Conservation (phyloP, 1,140 invertebrate genomes). For the Chionoecetes opilio region DNA sequence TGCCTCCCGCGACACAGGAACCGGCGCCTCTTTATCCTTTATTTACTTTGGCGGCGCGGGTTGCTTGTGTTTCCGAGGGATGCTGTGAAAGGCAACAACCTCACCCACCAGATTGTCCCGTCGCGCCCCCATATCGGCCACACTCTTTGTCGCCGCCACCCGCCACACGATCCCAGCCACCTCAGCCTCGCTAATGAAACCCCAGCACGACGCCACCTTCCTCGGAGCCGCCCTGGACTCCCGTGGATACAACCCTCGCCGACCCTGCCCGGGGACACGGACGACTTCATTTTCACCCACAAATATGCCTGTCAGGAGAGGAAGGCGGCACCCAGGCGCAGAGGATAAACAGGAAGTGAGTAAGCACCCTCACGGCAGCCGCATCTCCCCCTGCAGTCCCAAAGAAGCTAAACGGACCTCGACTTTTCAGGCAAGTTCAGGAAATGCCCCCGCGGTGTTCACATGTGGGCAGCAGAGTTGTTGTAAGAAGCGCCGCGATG, state of each 20-base stretch:
- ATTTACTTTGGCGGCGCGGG: not conserved
- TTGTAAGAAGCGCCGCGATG: not conserved
- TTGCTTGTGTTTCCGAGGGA: not conserved
- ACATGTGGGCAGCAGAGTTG: not conserved
- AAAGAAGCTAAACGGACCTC: not conserved
- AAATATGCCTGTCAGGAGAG: not conserved
- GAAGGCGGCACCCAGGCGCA: not conserved
- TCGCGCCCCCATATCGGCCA: not conserved
- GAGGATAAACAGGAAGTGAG: slow-evolving; percentile 19
- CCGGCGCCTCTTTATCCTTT: slow-evolving; percentile 13
- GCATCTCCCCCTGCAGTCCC: not conserved
- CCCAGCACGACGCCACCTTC: not conserved
- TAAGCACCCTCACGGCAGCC: slow-evolving; percentile 11
- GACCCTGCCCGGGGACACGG: not conserved
- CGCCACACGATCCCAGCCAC: not conserved
- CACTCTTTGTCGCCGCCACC: not conserved
- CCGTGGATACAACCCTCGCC: not conserved
- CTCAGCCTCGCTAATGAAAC: not conserved
- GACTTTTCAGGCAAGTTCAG: slow-evolving; percentile 8
- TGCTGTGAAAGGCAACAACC: not conserved
- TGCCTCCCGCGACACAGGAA: not conserved
- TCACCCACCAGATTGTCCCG: not conserved
- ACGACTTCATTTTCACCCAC: slow-evolving; percentile 19
- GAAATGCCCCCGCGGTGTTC: slow-evolving; percentile 2
- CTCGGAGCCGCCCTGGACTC: not conserved